Evolutionary conservation across 2,888 invertebrate species (phyloP).

Genomic region (Dasysyrphus tricinctus): DNA sequence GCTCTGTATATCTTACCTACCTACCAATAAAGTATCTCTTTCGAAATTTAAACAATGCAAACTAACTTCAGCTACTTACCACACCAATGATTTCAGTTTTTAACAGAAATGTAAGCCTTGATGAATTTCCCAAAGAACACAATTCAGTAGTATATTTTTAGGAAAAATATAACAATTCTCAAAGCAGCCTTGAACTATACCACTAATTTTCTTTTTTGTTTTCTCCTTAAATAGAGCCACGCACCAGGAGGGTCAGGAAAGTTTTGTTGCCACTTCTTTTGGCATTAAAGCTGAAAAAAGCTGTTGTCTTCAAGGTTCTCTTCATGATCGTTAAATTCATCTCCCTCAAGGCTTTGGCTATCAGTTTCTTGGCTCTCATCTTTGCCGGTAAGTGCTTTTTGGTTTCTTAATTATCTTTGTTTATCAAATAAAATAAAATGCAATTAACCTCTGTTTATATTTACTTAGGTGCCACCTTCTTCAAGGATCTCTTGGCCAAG

Average conservation of each 20-base stretch:
- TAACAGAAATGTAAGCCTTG: too few species aligned
- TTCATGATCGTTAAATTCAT: slow-evolving; percentile 86
- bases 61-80: too few species aligned
- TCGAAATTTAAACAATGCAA: too few species aligned
- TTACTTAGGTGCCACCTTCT: slow-evolving; percentile 81
- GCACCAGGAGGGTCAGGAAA: slow-evolving; percentile 86
- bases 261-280: slow-evolving; percentile 87
- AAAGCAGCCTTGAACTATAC: not conserved
- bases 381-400: slow-evolving; percentile 84
- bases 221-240: slow-evolving; percentile 83
- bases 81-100: too few species aligned
- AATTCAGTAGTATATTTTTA: not conserved
- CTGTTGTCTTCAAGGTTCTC: slow-evolving; percentile 86
- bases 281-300: slow-evolving; percentile 86
- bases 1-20: too few species aligned
- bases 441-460: not conserved
- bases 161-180: not conserved
- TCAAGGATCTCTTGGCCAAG: slow-evolving; percentile 83
- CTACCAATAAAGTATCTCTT: too few species aligned
- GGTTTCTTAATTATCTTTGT: too few species aligned
- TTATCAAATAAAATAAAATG: not conserved
- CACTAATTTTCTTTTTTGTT: not conserved
- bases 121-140: not conserved
- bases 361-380: slow-evolving; percentile 86
- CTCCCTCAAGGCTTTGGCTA: slow-evolving; percentile 87